Base-by-base conservation (phyloP, 1,140 invertebrate genomes). In the Caenorhabditis inopinata region DNA sequence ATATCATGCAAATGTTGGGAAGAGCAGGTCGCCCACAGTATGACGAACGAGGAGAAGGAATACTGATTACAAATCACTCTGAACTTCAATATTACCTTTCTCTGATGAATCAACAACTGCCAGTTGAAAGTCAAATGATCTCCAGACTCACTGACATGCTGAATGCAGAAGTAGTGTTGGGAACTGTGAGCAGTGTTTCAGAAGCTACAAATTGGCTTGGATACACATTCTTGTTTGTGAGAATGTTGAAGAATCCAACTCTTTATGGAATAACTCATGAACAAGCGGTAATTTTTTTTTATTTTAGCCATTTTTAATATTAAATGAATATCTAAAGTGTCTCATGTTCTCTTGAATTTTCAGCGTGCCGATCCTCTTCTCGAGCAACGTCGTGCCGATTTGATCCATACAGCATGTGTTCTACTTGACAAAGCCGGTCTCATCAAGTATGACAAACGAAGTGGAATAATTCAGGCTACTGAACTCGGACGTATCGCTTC, bases 11-110 rank as follows among this genome's bases (percentile, higher is more conserved):
- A 90, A 98, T 98, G 96, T 90, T 98, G 85, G 96, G 97, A 82
- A 91, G 97, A 87, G 97, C 97, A 74, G 97, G 97, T 85, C 91
- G 97, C 58, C 97, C 97, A 6, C 97, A 99, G 89, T 99, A 98
- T 90, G 97, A 99, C 86, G 96, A 94, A 0, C 96, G 97, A 90
- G 97, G 97, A 82, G 95, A 98, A 90, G 97, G 97, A 87, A 98
- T 99, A 84, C 91, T 99, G 16, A 97, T 99, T 38, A 99, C 97
- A 0, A 98, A 98, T 89, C 96, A 99, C 89, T 96, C 94, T 84
- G 97, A 99, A 90, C 91, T 99, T 4, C 96, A 98, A 87, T 99
- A 97, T 89, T 99, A 99, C 90, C 91, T 99, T 12, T 98, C 96
- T 0, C 91, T 99, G 23, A 91, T 99, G 80, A 99, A 99, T 91